Evolutionary conservation across 2,888 invertebrate genomes (phyloP).

Genomic region (Melieria picta): DNA sequence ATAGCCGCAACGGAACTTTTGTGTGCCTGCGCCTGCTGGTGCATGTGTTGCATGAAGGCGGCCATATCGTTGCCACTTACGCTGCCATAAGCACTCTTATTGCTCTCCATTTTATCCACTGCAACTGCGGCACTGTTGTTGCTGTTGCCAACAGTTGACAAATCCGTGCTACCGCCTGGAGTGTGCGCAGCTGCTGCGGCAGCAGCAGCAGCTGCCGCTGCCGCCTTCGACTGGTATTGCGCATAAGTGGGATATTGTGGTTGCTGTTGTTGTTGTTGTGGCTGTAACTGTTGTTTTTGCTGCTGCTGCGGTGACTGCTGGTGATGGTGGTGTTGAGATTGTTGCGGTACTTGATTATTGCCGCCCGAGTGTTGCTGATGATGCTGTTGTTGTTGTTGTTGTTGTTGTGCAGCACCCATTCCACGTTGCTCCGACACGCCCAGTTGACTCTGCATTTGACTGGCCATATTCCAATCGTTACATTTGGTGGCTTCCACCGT

Average conservation of each 20-base stretch:
- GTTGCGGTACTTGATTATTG: constrained; percentile 23
- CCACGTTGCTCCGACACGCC: constrained; percentile 29
- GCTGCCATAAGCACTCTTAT: constrained; percentile 34
- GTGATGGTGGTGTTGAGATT: constrained; percentile 20
- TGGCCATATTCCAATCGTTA: constrained; percentile 19
- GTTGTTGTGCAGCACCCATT: constrained; percentile 35
- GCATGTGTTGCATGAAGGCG: constrained; percentile 58
- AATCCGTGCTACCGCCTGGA: not conserved
- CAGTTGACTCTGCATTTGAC: constrained; percentile 6
- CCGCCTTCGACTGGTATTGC: constrained; percentile 52
- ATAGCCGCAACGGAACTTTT: constrained; percentile 39
- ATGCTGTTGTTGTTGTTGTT: constrained; percentile 28
- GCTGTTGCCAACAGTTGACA: constrained; percentile 1
- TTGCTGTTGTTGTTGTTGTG: constrained; percentile 12
- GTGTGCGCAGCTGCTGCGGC: constrained; percentile 39
- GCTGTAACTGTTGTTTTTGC: constrained; percentile 15
- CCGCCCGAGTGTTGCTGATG: constrained; percentile 5
- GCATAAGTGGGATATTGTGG: constrained; percentile 57
- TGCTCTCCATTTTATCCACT: constrained; percentile 24
- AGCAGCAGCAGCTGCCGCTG: constrained; percentile 51
- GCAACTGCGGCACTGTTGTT: not conserved
- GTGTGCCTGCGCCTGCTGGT: constrained; percentile 53
- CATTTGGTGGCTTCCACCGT: constrained; percentile 17
- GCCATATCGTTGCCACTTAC: constrained; percentile 54
- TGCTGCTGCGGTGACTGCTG: constrained; percentile 34